These are phyloP conservation scores for Fistularia tabacaria DNA, from an alignment of 2,797 vertebrate genomes.

Conservation along the genomic window DNA sequence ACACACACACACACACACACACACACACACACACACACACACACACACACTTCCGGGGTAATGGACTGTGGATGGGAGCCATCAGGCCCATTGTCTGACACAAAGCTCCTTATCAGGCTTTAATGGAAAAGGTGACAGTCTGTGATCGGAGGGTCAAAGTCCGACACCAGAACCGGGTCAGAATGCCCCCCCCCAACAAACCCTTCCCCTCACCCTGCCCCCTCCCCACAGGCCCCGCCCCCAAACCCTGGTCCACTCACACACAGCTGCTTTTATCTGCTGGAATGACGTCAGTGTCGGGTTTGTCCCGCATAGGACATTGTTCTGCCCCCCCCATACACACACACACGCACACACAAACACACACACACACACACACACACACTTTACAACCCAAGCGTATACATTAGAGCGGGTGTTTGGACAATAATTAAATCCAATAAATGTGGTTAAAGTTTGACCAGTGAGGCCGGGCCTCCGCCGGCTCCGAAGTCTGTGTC, in stretches of 20 bases:
- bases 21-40: not conserved
- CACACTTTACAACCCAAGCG: too few species aligned
- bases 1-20: constrained; percentile 2
- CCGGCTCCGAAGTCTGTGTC: constrained; percentile 18
- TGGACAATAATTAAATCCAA: constrained; percentile 85
- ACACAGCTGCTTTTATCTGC: too few species aligned
- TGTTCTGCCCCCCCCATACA: too few species aligned
- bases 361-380: too few species aligned
- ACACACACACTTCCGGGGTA: constrained; percentile 13
- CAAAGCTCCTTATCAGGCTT: constrained; percentile 53
- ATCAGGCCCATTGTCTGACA: constrained; percentile 29
- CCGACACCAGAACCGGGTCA: constrained; percentile 38
- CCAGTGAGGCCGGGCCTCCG: constrained; percentile 57
- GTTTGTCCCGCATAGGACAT: too few species aligned
- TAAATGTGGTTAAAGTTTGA: constrained; percentile 83
- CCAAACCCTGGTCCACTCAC: too few species aligned
- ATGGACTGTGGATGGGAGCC: constrained; percentile 28
- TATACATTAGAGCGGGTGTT: constrained; percentile 46
- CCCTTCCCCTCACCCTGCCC: too few species aligned
- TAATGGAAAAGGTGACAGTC: constrained; percentile 57
- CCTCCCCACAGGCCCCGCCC: too few species aligned
- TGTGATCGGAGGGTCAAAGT: constrained; percentile 64
- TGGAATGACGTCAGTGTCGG: too few species aligned
- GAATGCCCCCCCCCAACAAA: too few species aligned
- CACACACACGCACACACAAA: too few species aligned